Percentiles rank a stretch among this genome's conserved stretches.
Evolutionary conservation across 2,888 invertebrate genomes (phyloP).

Genomic region (Dynastes hyllus): DNA sequence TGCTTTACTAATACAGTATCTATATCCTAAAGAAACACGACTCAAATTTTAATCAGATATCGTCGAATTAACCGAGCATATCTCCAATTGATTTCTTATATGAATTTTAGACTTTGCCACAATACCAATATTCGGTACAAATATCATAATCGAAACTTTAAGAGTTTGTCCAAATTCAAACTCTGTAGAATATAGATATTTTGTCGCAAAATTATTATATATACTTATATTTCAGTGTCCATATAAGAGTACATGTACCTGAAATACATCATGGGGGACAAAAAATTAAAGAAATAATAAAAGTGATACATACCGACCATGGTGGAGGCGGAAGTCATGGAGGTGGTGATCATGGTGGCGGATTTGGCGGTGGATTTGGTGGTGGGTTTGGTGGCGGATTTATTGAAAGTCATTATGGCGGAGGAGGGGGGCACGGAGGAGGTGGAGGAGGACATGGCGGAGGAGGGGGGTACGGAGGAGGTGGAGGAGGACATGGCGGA

Average conservation of each 20-base stretch:
- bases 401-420: conserved; percentile 29
- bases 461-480: conserved; percentile 52
- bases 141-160: too few relatives aligned
- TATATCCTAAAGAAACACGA: conserved; percentile 66
- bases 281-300: conserved; percentile 70
- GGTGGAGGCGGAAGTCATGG: conserved; percentile 54
- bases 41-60: too few relatives aligned
- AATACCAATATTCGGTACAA: too few relatives aligned
- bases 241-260: conserved; percentile 75
- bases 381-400: conserved; percentile 64
- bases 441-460: conserved; percentile 51
- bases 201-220: conserved; percentile 39
- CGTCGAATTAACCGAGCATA: too few relatives aligned
- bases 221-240: conserved; percentile 71
- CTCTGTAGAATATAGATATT: too few relatives aligned
- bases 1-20: conserved; percentile 71
- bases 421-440: conserved; percentile 49
- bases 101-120: too few relatives aligned
- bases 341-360: conserved; percentile 54
- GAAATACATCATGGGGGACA: conserved; percentile 72
- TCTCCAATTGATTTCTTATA: too few relatives aligned
- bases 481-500: conserved; percentile 47
- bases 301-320: conserved; percentile 60
- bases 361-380: conserved; percentile 63
- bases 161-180: too few relatives aligned